phyloP scores from a whole-genome alignment of 2,888 invertebrate species.

The Cryptus viduatorius region DNA sequence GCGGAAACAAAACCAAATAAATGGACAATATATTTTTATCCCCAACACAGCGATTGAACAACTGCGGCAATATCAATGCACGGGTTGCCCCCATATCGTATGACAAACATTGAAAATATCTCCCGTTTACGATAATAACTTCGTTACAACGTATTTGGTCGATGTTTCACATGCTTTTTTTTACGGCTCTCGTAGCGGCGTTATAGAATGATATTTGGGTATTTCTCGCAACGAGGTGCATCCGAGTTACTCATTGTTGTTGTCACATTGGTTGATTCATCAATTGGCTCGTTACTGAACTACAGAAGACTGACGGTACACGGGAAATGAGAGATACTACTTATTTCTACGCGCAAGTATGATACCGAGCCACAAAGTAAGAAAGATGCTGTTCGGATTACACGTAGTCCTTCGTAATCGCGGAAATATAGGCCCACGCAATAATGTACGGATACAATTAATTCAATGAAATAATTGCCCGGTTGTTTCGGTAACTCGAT shows the following conservation, averaged over 20 bases:
- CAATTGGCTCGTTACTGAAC: slow-evolving; percentile 32
- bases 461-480: slow-evolving; percentile 41
- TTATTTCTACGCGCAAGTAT: not conserved
- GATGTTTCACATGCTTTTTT: not conserved
- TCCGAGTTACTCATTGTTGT: slow-evolving; percentile 29
- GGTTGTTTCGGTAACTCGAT: slow-evolving; percentile 22
- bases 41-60: too few relatives aligned
- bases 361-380: not conserved
- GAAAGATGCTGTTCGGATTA: not conserved
- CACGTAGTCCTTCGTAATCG: slow-evolving; percentile 2
- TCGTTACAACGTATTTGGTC: too few relatives aligned
- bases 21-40: too few relatives aligned
- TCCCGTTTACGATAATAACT: too few relatives aligned
- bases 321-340: not conserved
- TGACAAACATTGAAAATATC: too few relatives aligned
- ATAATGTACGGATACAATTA: slow-evolving; percentile 33
- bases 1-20: too few relatives aligned
- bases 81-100: too few relatives aligned
- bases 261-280: slow-evolving; percentile 32
- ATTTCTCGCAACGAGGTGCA: not conserved
- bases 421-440: slow-evolving; percentile 40
- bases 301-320: slow-evolving; percentile 3
- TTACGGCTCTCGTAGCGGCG: not conserved
- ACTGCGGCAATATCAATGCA: too few relatives aligned
- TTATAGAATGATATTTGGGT: not conserved